phyloP scores from a whole-genome alignment of 2,888 invertebrate species.

The Napeogenes inachia region DNA sequence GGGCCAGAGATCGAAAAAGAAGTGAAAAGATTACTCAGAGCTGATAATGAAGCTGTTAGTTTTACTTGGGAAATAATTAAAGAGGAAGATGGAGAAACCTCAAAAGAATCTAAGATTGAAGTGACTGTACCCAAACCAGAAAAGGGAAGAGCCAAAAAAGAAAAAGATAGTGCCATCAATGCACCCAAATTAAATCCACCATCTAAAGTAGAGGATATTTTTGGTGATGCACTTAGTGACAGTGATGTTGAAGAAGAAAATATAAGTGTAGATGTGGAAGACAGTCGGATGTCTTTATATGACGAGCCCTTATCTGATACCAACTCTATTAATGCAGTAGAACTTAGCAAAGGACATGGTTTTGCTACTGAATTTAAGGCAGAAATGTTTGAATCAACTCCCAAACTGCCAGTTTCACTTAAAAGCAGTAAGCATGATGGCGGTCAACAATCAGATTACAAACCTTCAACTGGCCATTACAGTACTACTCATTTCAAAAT shows the following conservation, averaged over 20 bases:
- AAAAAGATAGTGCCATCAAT: slow-evolving; percentile 29
- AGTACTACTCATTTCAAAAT: slow-evolving; percentile 75
- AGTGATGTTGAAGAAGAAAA: slow-evolving; percentile 89
- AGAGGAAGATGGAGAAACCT: slow-evolving; percentile 82
- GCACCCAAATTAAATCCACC: slow-evolving; percentile 32
- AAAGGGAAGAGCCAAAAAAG: slow-evolving; percentile 51
- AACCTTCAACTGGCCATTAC: slow-evolving; percentile 43
- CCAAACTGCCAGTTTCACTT: slow-evolving; percentile 9
- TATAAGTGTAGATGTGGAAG: slow-evolving; percentile 87
- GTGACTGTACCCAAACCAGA: slow-evolving; percentile 43
- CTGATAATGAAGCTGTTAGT: slow-evolving; percentile 94
- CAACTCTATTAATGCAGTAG: slow-evolving; percentile 50
- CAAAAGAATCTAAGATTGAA: slow-evolving; percentile 46
- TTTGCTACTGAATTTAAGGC: slow-evolving; percentile 59
- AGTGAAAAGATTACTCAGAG: slow-evolving; percentile 92
- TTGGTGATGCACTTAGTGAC: slow-evolving; percentile 94
- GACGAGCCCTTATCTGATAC: slow-evolving; percentile 82
- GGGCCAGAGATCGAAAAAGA: slow-evolving; percentile 99
- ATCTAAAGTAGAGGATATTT: slow-evolving; percentile 83
- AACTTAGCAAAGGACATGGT: slow-evolving; percentile 27
- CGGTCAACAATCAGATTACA: slow-evolving; percentile 31
- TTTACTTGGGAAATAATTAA: slow-evolving; percentile 93
- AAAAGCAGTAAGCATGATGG: slow-evolving; percentile 3
- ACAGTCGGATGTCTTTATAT: slow-evolving; percentile 85
- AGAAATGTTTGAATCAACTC: slow-evolving; percentile 47